These are phyloP conservation scores for Siphonodentalium dalli DNA, from an alignment of 2,888 invertebrate genomes.

Conservation along the genomic window DNA sequence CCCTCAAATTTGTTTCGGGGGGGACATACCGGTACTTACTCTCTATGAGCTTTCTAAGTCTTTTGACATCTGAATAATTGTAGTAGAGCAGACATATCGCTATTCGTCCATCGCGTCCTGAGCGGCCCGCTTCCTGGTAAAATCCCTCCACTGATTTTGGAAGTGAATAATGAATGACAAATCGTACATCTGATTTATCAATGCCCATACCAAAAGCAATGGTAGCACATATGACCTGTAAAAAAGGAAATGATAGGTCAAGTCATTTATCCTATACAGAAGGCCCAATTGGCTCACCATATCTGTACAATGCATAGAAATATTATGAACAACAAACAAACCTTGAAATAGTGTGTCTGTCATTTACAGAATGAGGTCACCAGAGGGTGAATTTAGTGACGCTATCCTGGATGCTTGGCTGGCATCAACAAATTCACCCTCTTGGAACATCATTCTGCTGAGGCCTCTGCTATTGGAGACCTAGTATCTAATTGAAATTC, in stretches of 20 bases:
- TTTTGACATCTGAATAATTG: constrained; percentile 77
- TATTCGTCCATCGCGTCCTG: constrained; percentile 88
- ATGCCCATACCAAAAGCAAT: constrained; percentile 67
- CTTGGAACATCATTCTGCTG: no score
- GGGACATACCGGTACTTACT: constrained; percentile 46
- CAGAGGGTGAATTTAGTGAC: no score
- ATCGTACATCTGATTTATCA: constrained; percentile 68
- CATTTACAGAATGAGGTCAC: no score
- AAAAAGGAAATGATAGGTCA: constrained; percentile 1
- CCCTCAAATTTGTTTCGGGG: no score
- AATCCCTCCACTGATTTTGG: constrained; percentile 96
- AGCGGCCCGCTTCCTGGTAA: constrained; percentile 97
- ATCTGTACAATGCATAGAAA: no score
- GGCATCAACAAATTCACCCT: no score
- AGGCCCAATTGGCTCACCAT: neutral
- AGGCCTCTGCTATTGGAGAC: no score
- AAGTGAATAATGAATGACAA: constrained; percentile 89
- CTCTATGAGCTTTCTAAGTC: constrained; percentile 61
- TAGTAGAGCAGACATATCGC: constrained; percentile 90
- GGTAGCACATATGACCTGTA: constrained; percentile 65
- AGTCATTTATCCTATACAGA: neutral
- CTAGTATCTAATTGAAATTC: no score
- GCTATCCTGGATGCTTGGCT: no score
- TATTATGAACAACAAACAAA: no score
- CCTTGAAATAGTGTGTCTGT: no score